These are phyloP conservation scores for Manis javanica DNA, from an alignment of 2,797 vertebrate genomes.

Conservation along the genomic window DNA sequence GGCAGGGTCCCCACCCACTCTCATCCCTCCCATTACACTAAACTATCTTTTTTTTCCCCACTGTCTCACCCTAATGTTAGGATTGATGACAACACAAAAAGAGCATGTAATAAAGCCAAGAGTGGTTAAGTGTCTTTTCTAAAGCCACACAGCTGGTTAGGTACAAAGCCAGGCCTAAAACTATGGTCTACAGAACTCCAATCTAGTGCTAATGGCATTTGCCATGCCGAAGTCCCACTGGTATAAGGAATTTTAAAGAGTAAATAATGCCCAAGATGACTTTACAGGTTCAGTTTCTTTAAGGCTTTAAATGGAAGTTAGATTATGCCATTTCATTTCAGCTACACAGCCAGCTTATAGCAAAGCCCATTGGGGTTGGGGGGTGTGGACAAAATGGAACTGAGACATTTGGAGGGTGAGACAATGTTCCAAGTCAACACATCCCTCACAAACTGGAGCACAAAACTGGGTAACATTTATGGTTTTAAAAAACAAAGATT, in stretches of 20 bases:
- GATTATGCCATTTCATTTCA: background rate
- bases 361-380: background rate
- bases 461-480: background rate
- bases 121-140: background rate
- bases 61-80: background rate
- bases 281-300: background rate
- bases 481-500: background rate
- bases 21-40: no score
- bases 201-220: background rate
- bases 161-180: background rate
- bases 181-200: background rate
- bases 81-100: background rate
- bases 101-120: background rate
- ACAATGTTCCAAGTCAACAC: background rate
- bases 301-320: background rate
- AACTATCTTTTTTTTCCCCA: background rate
- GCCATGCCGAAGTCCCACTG: background rate
- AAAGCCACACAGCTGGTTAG: background rate
- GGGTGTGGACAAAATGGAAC: background rate
- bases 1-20: rapidly evolving
- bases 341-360: background rate
- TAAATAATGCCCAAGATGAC: background rate
- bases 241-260: background rate
- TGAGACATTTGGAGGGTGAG: background rate
- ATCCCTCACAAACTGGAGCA: background rate